Base-by-base conservation (phyloP, 1,140 invertebrate species). In the Drosophila ironensis region DNA sequence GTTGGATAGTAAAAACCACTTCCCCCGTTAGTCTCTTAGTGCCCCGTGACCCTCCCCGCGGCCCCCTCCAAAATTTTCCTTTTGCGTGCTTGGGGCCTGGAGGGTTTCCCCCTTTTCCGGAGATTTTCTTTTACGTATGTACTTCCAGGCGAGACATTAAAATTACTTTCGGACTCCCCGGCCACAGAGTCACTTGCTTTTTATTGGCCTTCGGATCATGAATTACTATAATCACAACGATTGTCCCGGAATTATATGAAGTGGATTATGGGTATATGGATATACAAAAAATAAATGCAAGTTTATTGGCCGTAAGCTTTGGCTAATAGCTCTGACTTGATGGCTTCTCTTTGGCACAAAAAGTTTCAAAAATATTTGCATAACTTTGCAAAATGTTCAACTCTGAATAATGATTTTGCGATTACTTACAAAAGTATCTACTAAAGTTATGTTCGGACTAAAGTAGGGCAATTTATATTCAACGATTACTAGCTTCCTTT, bases 81-180 rank as follows among this genome's bases (percentile, higher is more conserved):
- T 37, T 64, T 64, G 57, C 60, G 60, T 50, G 60, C 57, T 27
- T 44, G 25, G 52, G 52, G 20, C 30, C 11, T 35, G 20, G 42
- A 38, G 53, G 12, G 14, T 27, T 37, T 20, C 9, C 9, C 4
- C 6, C 4, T 7, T 12, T 17, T 7, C 24, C 14, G 2, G 4
- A n/a, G n/a, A n/a, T 6, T 8, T 11, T 27, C 8, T 22, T 63
- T 63, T 63, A 63, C 48, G 41, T 5, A 9, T 27, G 59, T 63
- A 63, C 41, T 63, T 63, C 57, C 59, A 40, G 56, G 59, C 59
- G 59, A 66, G 60, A 51, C 61, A 66, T 66, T 66, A 66, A 66
- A 66, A 66, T 66, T 44, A 66, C 60, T 52, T 35, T 14, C 44
- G 25, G 9, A 27, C 35, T 41, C 19, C 14, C 25, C 16, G 22